phyloP scores from a whole-genome alignment of 2,888 invertebrate genomes.

The Cheilosia vulpina region DNA sequence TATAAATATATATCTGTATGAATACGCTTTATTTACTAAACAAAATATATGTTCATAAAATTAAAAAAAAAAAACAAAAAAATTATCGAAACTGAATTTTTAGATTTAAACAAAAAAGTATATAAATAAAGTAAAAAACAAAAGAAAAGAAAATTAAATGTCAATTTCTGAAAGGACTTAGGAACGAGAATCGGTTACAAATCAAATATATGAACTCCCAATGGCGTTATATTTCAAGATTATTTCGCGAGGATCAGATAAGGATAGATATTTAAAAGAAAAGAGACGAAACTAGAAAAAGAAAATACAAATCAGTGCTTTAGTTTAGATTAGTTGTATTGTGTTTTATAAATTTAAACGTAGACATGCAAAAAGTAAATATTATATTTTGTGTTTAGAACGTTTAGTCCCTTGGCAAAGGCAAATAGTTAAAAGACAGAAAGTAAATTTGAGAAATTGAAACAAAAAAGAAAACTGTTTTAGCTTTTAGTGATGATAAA shows the following conservation, averaged over 20 bases:
- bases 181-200: constrained; percentile 44
- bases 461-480: constrained; percentile 55
- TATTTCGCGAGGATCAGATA: constrained; percentile 49
- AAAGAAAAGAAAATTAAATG: constrained; percentile 64
- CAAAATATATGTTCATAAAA: constrained; percentile 68
- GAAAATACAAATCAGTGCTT: constrained; percentile 44
- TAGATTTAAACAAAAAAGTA: constrained; percentile 60
- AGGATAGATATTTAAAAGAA: constrained; percentile 13
- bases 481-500: constrained; percentile 65
- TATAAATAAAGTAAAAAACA: constrained; percentile 39
- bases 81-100: constrained; percentile 69
- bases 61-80: constrained; percentile 50
- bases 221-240: constrained; percentile 31
- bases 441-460: constrained; percentile 22
- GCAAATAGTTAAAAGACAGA: neutral
- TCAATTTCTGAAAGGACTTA: constrained; percentile 73
- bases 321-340: constrained; percentile 52
- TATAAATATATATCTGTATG: constrained; percentile 68
- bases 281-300: constrained; percentile 6
- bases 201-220: constrained; percentile 57
- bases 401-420: neutral
- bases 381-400: constrained; percentile 26
- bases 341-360: constrained; percentile 23
- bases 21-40: constrained; percentile 75
- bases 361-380: constrained; percentile 19